phyloP scores from a whole-genome alignment of 2,113 vertebrate genomes.

The Cyanistes caeruleus region DNA sequence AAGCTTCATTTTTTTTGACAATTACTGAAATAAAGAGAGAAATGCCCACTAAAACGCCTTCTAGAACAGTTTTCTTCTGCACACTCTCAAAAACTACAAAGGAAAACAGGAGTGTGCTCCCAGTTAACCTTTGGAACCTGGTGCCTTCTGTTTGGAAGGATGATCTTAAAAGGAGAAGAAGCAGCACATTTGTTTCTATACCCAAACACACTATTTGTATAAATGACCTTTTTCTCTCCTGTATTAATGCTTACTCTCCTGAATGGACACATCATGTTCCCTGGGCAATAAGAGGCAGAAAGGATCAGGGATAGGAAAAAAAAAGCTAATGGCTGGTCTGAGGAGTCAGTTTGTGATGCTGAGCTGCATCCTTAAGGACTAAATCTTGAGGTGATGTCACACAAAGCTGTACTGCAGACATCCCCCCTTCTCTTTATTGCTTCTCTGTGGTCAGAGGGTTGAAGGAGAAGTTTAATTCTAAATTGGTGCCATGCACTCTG shows the following conservation, averaged over 20 bases:
- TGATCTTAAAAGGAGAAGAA: background rate
- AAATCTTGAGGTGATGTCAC: background rate
- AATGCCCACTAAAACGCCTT: background rate
- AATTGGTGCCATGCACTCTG: background rate
- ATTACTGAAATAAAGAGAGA: background rate
- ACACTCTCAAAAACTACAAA: background rate
- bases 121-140: background rate
- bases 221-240: background rate
- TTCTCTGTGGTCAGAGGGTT: background rate
- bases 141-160: background rate
- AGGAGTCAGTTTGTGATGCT: background rate
- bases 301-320: background rate
- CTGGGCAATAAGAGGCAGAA: background rate
- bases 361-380: background rate
- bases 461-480: constrained; percentile 12
- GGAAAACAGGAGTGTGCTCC: background rate
- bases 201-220: background rate
- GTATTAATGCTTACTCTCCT: background rate
- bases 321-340: background rate
- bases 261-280: background rate
- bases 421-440: background rate
- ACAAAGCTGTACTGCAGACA: background rate
- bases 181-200: background rate
- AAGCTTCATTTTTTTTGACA: background rate
- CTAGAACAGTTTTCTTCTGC: background rate